These are phyloP conservation scores for Xyrichtys novacula DNA, from an alignment of 2,797 vertebrate species.

Conservation along the genomic window DNA sequence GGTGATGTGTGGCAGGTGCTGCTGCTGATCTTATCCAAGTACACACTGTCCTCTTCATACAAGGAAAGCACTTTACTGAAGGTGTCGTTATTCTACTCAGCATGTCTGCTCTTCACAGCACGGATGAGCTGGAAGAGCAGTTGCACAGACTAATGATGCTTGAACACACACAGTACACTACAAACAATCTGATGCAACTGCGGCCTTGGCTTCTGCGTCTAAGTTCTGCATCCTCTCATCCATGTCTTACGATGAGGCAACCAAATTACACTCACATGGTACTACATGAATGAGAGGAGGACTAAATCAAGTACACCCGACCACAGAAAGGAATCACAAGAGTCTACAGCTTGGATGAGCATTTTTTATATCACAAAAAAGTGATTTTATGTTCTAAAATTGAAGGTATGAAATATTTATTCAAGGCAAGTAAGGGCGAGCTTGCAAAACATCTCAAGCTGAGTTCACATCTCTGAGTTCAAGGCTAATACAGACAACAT, in stretches of 20 bases:
- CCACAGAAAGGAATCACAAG: background rate
- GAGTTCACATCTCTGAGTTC: background rate
- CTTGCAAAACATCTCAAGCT: background rate
- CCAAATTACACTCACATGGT: background rate
- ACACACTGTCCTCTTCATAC: constrained; percentile 1
- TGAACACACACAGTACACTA: constrained; percentile 2
- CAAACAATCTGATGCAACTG: constrained; percentile 4
- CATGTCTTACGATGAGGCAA: constrained; percentile 14
- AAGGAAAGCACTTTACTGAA: constrained; percentile 3
- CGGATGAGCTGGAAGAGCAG: constrained; percentile 7
- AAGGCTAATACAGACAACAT: background rate
- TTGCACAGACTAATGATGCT: constrained; percentile 12
- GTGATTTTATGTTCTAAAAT: background rate
- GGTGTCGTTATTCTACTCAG: constrained; percentile 3
- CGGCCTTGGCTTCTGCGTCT: background rate
- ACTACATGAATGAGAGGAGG: background rate
- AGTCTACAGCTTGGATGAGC: background rate
- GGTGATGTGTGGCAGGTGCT: constrained; percentile 14
- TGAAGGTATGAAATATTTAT: background rate
- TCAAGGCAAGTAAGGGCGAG: background rate
- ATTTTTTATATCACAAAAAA: background rate
- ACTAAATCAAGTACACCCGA: constrained; percentile 4
- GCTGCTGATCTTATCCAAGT: constrained; percentile 19
- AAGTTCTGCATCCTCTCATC: background rate
- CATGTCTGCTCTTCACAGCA: constrained; percentile 4